Base-by-base conservation (phyloP, 2,113 vertebrate species). In the Dolichallabes microphthalmus region DNA sequence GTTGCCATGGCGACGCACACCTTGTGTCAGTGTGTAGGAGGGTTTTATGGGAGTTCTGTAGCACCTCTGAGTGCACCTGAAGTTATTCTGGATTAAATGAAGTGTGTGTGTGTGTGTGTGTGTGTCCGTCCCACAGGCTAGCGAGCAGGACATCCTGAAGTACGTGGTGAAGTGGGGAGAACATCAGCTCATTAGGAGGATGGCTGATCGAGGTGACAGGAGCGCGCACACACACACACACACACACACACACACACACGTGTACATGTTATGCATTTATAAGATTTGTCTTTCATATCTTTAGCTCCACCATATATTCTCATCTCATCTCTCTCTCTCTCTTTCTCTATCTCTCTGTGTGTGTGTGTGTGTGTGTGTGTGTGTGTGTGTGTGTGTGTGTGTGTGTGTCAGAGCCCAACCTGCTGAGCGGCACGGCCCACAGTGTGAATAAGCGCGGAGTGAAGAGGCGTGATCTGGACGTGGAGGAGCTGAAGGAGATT, bases 81-180 rank as follows among this genome's bases (percentile, higher is more conserved):
- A 32, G 6, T 61, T 12, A 35, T 22, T 61, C 57, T 60, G 27
- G 2, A 12, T 0, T 8, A 61, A 52, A 27, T 7, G 9, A 30
- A 27, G 3, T 27, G 74, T 32, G 30, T 32, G 20, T 35, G 64
- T 61, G 19, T 1, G 30, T 57, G 64, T 82, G 2, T 58, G 15
- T 90, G 9, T 85, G 30, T 80, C 22, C 45, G 89, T 93, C 86
- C 94, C 91, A 85, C 92, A 99, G 98, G 97, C 98, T 92, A 99
- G 98, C 89, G 98, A 99, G 91, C 98, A 99, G 95, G 98, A 99
- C 95, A 96, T 99, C 91, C 96, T 99, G 88, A 99, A 99, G 91
- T 98, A 99, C 88, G 95, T 99, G 90, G 95, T 98, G 92, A 99
- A 99, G 92, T 99, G 98, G 98, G 98, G 98, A 87, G 98, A 99